Base-by-base conservation (phyloP, 2,888 invertebrate genomes). In the Volucella bombylans region DNA sequence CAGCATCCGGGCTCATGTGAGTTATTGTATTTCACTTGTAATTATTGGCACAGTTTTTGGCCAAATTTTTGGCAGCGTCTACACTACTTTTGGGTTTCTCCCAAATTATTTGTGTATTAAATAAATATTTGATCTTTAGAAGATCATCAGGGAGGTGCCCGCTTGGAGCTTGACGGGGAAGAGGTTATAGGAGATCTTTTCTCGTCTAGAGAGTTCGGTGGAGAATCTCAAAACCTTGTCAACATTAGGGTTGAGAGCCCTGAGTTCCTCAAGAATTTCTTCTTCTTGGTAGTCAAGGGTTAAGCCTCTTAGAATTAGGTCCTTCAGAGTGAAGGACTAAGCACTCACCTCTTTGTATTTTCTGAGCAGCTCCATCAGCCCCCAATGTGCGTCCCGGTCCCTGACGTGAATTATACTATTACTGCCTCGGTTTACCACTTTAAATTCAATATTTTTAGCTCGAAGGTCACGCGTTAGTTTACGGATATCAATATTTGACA, bases 61-160 rank as follows among this genome's bases (percentile, higher is more conserved):
- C 61, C 59, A n/a, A 61, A 45, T 12, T 12, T 8, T 15, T 59
- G 59, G 8, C 41, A 59, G 4, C 59, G 4, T 14, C 43, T 43
- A 15, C 59, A 61, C n/a, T 61, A 4, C 61, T 18, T 14, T 23
- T 61, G 45, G 45, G 45, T n/a, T 12, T 61, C 9, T 61, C 61
- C 18, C 45, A 45, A 4, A 8, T 12, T 1, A 45, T 10, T 14
- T 14, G 14, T 10, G 15, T 4, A 12, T 18, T 43, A 12, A 59
- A 15, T 4, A 43, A 1, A 41, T 18, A 59, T 14, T 12, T 15
- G 1, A 43, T 59, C 11, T 59, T 43, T 1, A 31, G 1, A 2
- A 43, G 1, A 1, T 59, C 59, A 4, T 43, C 41, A 2, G 43
- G 2, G 11, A 10, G 4, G 9, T 43, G 3, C 45, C 18, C 12